Percentiles rank a stretch among this genome's conserved stretches.
Evolutionary conservation across 2,797 vertebrate species (phyloP).

Genomic region (Lithobates pipiens): DNA sequence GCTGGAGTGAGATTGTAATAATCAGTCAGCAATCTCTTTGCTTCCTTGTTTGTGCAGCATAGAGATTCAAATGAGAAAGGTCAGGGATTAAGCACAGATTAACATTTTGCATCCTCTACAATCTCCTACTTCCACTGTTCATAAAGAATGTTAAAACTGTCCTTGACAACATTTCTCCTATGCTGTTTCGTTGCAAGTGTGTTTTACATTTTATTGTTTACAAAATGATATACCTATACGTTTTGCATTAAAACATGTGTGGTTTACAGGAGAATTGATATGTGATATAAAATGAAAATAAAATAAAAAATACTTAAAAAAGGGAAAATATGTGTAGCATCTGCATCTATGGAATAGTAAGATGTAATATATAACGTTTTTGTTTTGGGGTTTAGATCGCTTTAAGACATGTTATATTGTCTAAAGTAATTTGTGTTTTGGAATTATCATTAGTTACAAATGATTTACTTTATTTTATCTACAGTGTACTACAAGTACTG

Average conservation of each 20-base stretch:
- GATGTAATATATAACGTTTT: no score
- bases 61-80: constrained; percentile 64
- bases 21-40: constrained; percentile 52
- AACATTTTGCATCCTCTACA: constrained; percentile 71
- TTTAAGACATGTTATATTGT: no score
- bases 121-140: constrained; percentile 72
- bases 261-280: background rate
- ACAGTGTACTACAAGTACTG: no score
- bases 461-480: no score
- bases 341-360: no score
- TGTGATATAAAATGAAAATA: no score
- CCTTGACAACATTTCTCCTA: constrained; percentile 66
- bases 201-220: background rate
- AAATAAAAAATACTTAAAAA: no score
- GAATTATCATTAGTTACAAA: no score
- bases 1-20: constrained; percentile 47
- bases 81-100: constrained; percentile 71
- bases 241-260: no score
- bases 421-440: no score
- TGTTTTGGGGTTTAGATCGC: no score
- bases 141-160: constrained; percentile 73
- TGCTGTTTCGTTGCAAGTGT: constrained; percentile 14
- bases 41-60: constrained; percentile 38
- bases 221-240: background rate
- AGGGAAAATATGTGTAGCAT: no score